phyloP scores from a whole-genome alignment of 92 coral and sea anemone species.

The Isaurus tuberculatus region DNA sequence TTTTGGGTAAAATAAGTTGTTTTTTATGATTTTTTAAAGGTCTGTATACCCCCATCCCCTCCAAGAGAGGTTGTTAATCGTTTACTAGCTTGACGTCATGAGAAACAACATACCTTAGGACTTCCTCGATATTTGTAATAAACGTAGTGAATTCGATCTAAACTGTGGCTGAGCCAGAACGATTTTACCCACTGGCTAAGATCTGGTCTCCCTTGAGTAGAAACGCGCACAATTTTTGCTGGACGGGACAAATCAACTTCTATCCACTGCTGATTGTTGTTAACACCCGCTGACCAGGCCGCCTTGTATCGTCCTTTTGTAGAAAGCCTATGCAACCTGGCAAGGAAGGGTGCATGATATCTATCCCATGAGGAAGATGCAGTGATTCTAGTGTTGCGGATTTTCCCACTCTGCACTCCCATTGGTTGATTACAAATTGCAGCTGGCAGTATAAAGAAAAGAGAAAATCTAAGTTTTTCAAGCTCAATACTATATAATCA shows the following conservation, averaged over 20 bases:
- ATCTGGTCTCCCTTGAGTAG: slow-evolving; percentile 30
- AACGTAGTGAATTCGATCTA: slow-evolving; percentile 24
- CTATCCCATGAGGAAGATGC: slow-evolving; percentile 67
- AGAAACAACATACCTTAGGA: slow-evolving; percentile 4
- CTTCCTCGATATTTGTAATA: slow-evolving; percentile 24
- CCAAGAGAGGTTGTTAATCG: too few species aligned
- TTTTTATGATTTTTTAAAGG: too few species aligned
- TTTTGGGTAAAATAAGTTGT: too few species aligned
- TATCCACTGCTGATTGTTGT: slow-evolving; percentile 77
- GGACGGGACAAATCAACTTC: slow-evolving; percentile 61
- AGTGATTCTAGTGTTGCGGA: slow-evolving; percentile 62
- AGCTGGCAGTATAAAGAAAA: slow-evolving; percentile 36
- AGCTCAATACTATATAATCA: too few species aligned
- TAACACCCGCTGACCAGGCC: slow-evolving; percentile 72
- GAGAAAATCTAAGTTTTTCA: background rate
- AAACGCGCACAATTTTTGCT: slow-evolving; percentile 37
- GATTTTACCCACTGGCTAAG: slow-evolving; percentile 35
- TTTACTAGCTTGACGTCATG: background rate
- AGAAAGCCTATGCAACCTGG: slow-evolving; percentile 47
- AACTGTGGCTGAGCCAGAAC: slow-evolving; percentile 40
- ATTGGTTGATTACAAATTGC: slow-evolving; percentile 69
- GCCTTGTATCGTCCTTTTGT: slow-evolving; percentile 47
- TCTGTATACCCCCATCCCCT: too few species aligned
- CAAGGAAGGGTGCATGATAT: slow-evolving; percentile 59
- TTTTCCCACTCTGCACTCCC: slow-evolving; percentile 71